These are phyloP conservation scores for Narcine bancroftii DNA, from an alignment of 2,113 vertebrate species.

Conservation along the genomic window DNA sequence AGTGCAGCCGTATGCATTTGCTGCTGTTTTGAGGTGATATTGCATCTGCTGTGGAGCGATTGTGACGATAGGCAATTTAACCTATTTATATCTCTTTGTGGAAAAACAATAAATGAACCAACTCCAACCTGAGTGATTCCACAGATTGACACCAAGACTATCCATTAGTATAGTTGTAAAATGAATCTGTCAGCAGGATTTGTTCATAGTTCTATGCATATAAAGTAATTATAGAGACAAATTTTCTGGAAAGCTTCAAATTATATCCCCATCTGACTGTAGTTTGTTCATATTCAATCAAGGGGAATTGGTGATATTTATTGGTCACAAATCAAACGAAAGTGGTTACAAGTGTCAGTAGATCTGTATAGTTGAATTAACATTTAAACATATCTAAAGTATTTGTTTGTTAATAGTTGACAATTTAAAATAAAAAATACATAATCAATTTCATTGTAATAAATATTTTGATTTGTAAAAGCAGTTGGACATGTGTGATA, in stretches of 20 bases:
- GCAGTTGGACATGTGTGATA: background rate
- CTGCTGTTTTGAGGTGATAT: too few species aligned
- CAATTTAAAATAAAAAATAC: too few species aligned
- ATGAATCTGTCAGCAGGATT: background rate
- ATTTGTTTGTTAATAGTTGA: background rate
- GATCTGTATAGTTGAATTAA: background rate
- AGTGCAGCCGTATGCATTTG: too few species aligned
- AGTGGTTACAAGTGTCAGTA: background rate
- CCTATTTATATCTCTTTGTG: too few species aligned
- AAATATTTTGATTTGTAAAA: background rate
- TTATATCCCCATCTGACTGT: background rate
- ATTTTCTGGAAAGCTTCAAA: background rate
- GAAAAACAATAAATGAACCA: too few species aligned
- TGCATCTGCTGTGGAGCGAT: too few species aligned
- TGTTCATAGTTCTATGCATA: background rate
- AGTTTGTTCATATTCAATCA: background rate
- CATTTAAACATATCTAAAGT: background rate
- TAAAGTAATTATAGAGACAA: background rate
- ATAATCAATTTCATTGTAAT: background rate
- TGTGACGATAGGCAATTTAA: too few species aligned
- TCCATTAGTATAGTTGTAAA: background rate
- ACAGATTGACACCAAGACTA: background rate
- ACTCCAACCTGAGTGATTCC: too few species aligned
- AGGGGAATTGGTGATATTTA: background rate
- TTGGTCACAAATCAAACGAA: background rate